Conservation (phyloP, 2,113 vertebrate species). For the Carassius carassius region DNA sequence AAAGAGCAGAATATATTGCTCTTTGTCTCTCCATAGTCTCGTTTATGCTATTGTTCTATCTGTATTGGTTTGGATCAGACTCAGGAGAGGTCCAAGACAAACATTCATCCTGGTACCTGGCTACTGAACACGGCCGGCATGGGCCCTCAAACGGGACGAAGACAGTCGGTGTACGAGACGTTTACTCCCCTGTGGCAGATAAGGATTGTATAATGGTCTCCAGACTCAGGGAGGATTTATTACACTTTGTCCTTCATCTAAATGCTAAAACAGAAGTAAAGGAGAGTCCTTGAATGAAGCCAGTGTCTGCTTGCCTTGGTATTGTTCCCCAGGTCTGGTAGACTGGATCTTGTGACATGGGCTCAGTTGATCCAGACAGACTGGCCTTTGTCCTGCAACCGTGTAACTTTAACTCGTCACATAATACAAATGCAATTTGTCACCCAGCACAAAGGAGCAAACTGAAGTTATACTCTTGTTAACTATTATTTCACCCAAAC, state of each 20-base stretch:
- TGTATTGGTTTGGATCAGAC: conserved; percentile 2
- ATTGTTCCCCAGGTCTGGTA: conserved; percentile 69
- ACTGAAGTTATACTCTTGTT: neutral
- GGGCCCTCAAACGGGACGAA: conserved; percentile 31
- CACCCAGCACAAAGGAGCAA: conserved; percentile 52
- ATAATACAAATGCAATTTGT: conserved; percentile 56
- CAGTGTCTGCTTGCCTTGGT: conserved; percentile 67
- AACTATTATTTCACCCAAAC: conserved; percentile 8
- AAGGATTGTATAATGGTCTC: conserved; percentile 58
- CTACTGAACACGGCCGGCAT: conserved; percentile 35
- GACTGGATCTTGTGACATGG: conserved; percentile 74
- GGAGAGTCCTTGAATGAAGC: conserved; percentile 68
- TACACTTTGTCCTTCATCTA: conserved; percentile 67
- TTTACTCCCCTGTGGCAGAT: conserved; percentile 62
- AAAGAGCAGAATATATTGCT: conserved; percentile 9
- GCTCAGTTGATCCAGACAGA: conserved; percentile 71
- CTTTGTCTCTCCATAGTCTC: conserved; percentile 9
- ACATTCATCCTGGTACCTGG: conserved; percentile 32
- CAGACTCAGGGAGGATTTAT: conserved; percentile 55
- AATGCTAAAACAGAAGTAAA: conserved; percentile 68
- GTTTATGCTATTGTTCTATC: conserved; percentile 35
- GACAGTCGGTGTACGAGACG: conserved; percentile 53
- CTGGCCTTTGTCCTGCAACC: conserved; percentile 69
- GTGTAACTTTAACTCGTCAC: conserved; percentile 66
- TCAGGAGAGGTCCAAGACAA: conserved; percentile 9